These are phyloP conservation scores for Mirounga angustirostris DNA, from an alignment of 2,113 vertebrate genomes.

Conservation along the genomic window DNA sequence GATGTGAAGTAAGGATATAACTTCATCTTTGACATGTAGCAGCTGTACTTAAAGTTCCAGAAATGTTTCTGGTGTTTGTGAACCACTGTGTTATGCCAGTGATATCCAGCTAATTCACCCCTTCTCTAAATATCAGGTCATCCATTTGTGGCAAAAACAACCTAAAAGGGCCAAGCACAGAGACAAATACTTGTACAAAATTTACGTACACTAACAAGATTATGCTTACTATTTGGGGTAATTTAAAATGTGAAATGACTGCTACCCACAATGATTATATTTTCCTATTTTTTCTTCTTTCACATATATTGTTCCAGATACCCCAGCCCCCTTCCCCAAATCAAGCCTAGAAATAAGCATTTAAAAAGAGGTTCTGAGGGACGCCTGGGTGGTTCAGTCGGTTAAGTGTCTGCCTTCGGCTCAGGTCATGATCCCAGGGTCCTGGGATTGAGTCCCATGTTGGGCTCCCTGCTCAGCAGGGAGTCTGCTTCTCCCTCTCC, in stretches of 20 bases:
- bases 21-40: background rate
- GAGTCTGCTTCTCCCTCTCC: no score
- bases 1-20: background rate
- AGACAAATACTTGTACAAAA: background rate
- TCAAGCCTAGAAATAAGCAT: background rate
- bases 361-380: background rate
- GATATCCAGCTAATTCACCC: background rate
- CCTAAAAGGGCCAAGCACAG: background rate
- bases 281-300: background rate
- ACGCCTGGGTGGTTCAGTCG: no score
- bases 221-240: background rate
- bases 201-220: background rate
- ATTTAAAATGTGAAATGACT: slow-evolving; percentile 44
- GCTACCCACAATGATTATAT: background rate
- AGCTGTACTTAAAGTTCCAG: background rate
- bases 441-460: no score
- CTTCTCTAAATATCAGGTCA: background rate
- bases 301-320: background rate
- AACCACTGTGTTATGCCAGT: background rate
- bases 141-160: background rate
- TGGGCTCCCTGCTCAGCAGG: no score
- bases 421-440: no score
- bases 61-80: background rate
- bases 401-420: no score
- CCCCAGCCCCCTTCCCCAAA: background rate